A percentile compares a stretch with the other conserved stretches of the same genome.
These are phyloP conservation scores for Tinamus guttatus DNA, from an alignment of 2,113 vertebrate species.

Conservation along the genomic window DNA sequence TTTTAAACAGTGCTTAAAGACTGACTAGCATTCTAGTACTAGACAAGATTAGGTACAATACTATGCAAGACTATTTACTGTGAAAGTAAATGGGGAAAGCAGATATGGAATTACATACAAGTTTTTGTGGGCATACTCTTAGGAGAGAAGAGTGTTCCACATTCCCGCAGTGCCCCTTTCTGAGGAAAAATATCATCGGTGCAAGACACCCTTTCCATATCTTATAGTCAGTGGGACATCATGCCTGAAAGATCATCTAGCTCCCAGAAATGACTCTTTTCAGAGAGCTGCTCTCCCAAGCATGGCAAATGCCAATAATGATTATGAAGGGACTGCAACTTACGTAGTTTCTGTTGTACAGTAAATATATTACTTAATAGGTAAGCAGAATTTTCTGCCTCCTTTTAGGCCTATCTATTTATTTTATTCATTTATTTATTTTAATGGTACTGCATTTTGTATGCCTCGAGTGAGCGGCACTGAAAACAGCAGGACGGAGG, in stretches of 20 bases:
- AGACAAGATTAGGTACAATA: not conserved
- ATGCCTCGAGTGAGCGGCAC: not conserved
- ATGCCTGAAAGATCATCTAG: not conserved
- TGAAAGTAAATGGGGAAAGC: not conserved
- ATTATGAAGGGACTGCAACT: not conserved
- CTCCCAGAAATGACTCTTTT: not conserved
- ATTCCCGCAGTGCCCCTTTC: rapidly evolving
- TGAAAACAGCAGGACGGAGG: not conserved
- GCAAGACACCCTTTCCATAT: not conserved
- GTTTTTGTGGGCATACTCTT: not conserved
- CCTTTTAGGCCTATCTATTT: not conserved
- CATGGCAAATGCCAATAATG: not conserved
- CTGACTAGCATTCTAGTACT: not conserved
- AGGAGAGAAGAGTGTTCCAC: not conserved
- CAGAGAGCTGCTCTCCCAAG: not conserved
- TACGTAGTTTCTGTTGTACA: not conserved
- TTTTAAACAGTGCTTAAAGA: not conserved
- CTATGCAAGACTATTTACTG: not conserved
- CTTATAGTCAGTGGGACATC: not conserved
- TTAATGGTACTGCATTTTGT: not conserved
- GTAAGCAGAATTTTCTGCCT: not conserved
- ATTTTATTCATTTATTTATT: conserved; percentile 1
- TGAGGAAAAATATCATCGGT: not conserved
- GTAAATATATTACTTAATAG: not conserved
- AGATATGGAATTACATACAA: not conserved